Conservation (phyloP, 2,797 vertebrate species). For the Malurus leucopterus region DNA sequence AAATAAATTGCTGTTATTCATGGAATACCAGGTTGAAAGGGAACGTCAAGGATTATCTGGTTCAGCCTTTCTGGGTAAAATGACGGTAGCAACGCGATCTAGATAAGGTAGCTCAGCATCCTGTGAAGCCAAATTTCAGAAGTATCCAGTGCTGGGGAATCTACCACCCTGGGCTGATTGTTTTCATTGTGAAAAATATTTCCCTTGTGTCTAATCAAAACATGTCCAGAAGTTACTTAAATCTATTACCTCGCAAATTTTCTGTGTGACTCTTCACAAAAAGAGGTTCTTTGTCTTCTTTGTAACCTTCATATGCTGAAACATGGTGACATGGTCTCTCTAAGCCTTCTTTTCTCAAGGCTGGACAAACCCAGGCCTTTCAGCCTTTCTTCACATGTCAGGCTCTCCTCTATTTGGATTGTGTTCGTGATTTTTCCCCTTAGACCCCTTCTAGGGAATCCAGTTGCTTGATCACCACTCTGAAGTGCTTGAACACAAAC, state of each 20-base stretch:
- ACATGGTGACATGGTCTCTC: not conserved
- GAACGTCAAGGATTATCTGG: not conserved
- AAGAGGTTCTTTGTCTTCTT: not conserved
- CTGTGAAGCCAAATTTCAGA: not conserved
- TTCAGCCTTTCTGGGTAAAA: not conserved
- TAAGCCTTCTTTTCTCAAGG: not conserved
- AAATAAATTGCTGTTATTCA: not conserved
- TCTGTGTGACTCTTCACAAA: not conserved
- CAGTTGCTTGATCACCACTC: not conserved
- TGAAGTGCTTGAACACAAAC: not conserved
- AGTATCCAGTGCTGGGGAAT: not conserved
- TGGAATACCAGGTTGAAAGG: not conserved
- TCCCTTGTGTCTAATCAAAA: not conserved
- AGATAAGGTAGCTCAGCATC: not conserved
- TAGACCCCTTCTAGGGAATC: not conserved
- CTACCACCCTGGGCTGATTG: not conserved
- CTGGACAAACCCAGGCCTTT: not conserved
- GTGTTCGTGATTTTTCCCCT: not conserved
- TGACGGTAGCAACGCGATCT: rapidly evolving
- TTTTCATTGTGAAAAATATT: not conserved
- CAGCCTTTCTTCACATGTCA: not conserved
- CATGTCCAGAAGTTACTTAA: not conserved
- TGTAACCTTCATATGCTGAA: not conserved
- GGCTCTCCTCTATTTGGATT: not conserved
- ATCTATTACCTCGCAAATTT: not conserved